Evolutionary conservation across 2,113 vertebrate genomes (phyloP).

Genomic region (Perccottus glenii): DNA sequence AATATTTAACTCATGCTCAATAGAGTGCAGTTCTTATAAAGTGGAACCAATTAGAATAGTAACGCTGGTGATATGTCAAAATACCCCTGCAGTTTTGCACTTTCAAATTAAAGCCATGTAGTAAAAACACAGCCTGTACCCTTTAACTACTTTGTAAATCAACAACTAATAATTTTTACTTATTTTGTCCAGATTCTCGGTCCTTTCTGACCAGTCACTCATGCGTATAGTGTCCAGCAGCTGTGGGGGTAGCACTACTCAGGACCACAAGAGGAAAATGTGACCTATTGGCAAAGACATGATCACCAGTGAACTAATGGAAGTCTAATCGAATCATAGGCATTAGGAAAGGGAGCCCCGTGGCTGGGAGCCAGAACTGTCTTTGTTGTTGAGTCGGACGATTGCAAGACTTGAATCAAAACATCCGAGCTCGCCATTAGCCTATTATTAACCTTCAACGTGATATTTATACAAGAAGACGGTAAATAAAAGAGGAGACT

Average conservation of each 20-base stretch:
- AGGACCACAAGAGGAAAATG: background rate
- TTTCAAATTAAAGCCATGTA: no score
- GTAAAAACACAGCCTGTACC: background rate
- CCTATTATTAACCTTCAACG: conserved; percentile 61
- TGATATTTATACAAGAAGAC: conserved; percentile 46
- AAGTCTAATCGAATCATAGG: conserved; percentile 67
- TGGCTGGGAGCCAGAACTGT: conserved; percentile 34
- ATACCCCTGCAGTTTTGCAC: no score
- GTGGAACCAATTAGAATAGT: no score
- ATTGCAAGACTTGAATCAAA: conserved; percentile 20
- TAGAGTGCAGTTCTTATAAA: no score
- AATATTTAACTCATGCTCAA: no score
- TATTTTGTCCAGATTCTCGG: background rate
- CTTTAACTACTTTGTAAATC: background rate
- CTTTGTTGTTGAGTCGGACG: conserved; percentile 36
- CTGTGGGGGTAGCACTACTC: background rate
- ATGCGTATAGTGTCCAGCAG: background rate
- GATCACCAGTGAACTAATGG: conserved; percentile 69
- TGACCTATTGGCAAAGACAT: conserved; percentile 51
- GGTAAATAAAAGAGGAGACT: background rate
- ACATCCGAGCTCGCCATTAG: conserved; percentile 45
- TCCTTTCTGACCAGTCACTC: background rate
- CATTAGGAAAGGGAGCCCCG: conserved; percentile 57
- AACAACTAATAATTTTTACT: background rate
- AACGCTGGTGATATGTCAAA: no score